Percentiles rank a stretch among this genome's conserved stretches.
These are phyloP conservation scores for Ormyrus nitidulus DNA, from an alignment of 2,888 invertebrate species.

Conservation along the genomic window DNA sequence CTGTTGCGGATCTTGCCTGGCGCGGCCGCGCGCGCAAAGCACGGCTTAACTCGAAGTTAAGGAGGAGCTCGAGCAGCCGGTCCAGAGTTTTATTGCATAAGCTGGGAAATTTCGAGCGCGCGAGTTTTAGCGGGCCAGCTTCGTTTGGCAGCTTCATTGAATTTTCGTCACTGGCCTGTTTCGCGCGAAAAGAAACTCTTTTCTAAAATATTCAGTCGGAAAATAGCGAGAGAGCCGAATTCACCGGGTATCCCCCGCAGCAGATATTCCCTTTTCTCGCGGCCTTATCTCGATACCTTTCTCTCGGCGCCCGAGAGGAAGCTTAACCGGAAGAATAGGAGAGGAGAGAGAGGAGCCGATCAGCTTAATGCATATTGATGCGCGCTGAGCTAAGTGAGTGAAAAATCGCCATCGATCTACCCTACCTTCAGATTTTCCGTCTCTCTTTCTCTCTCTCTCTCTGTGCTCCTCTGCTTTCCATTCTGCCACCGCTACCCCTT, in stretches of 20 bases:
- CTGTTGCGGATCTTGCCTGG: too few relatives aligned
- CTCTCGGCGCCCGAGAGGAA: conserved; percentile 9
- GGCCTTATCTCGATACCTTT: neutral
- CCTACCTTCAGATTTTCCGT: conserved; percentile 60
- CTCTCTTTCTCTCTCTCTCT: conserved; percentile 51
- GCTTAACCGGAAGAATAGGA: conserved; percentile 32
- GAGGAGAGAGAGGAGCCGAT: conserved; percentile 63
- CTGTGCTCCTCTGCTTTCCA: conserved; percentile 39
- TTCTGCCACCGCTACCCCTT: conserved; percentile 22
- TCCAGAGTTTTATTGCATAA: neutral
- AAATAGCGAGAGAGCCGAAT: neutral
- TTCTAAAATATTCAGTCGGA: conserved; percentile 6
- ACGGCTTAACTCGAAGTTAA: conserved; percentile 34
- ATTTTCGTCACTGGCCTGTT: neutral
- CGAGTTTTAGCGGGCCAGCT: neutral
- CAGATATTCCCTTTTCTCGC: too few relatives aligned
- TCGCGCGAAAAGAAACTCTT: neutral
- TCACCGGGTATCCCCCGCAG: too few relatives aligned
- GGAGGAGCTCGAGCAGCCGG: conserved; percentile 10
- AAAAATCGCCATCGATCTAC: conserved; percentile 75
- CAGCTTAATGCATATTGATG: conserved; percentile 76
- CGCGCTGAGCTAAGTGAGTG: conserved; percentile 74
- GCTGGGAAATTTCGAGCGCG: neutral
- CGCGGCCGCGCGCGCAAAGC: neutral
- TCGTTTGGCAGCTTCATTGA: neutral